phyloP scores from a whole-genome alignment of 2,797 vertebrate genomes.

The Protosalanx chinensis region DNA sequence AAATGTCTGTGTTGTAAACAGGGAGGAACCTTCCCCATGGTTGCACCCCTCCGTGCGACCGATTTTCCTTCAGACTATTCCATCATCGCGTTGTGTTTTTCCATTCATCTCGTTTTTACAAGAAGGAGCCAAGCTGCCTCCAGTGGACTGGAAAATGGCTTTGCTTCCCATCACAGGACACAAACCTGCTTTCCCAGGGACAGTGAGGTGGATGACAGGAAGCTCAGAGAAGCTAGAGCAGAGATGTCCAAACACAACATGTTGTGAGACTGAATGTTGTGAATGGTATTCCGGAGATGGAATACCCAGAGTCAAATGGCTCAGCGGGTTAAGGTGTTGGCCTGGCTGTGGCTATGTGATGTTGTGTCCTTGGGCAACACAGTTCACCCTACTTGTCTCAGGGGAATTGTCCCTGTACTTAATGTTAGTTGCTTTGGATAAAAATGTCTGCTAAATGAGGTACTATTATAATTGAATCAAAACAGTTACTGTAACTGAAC shows the following conservation, averaged over 20 bases:
- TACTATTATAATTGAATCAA: too few relatives aligned
- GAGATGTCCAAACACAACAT: constrained; percentile 8
- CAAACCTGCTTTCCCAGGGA: constrained; percentile 17
- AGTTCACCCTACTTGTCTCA: too few relatives aligned
- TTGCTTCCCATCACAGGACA: constrained; percentile 44
- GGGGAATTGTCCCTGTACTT: too few relatives aligned
- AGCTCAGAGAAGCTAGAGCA: constrained; percentile 25
- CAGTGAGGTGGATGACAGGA: constrained; percentile 25
- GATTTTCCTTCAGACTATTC: constrained; percentile 11
- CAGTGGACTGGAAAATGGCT: constrained; percentile 65
- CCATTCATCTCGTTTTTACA: constrained; percentile 45
- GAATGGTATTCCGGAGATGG: neutral
- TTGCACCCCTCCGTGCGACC: constrained; percentile 13
- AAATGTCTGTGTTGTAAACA: constrained; percentile 8
- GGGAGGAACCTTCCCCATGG: constrained; percentile 4
- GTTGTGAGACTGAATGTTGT: neutral
- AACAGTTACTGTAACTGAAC: too few relatives aligned
- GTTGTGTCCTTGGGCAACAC: too few relatives aligned
- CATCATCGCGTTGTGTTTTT: constrained; percentile 18
- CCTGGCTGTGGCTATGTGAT: too few relatives aligned
- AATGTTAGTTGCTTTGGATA: too few relatives aligned
- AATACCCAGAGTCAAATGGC: too few relatives aligned
- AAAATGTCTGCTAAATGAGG: too few relatives aligned
- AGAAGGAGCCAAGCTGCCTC: constrained; percentile 43
- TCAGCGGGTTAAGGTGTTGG: too few relatives aligned